Conservation (phyloP, 2,113 vertebrate genomes). For the Empidonax traillii region DNA sequence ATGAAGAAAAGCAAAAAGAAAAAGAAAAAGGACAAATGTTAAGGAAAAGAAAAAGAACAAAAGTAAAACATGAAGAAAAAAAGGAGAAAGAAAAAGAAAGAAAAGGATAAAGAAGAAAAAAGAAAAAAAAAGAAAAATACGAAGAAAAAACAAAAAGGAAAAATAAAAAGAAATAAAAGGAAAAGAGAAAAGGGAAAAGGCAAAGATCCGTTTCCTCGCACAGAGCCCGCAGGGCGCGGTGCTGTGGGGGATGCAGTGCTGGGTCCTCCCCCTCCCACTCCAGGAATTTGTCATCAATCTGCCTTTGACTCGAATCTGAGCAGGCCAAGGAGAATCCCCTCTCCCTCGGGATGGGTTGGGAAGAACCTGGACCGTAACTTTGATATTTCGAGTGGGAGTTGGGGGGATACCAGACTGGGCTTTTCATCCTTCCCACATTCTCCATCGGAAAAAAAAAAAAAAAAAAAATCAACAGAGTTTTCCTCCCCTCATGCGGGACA, state of each 20-base stretch:
- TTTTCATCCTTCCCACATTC: not conserved
- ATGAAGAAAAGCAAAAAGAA: no score
- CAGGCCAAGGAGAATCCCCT: not conserved
- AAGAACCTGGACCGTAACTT: conserved; percentile 11
- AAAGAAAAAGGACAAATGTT: not conserved
- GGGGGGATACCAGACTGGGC: not conserved
- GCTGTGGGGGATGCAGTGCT: not conserved
- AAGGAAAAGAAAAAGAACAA: no score
- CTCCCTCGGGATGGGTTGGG: not conserved
- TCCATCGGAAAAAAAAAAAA: not conserved
- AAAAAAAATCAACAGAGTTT: not conserved
- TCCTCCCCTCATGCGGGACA: fast-evolving
- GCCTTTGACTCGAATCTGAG: not conserved
- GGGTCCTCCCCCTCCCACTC: not conserved
- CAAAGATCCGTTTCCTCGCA: fast-evolving
- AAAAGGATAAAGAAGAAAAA: not conserved
- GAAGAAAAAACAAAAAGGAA: no score
- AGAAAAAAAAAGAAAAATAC: not conserved
- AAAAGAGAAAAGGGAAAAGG: not conserved
- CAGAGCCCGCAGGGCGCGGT: not conserved
- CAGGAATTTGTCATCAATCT: not conserved
- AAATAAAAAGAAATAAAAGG: not conserved
- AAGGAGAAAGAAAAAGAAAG: no score
- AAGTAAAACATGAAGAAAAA: not conserved
- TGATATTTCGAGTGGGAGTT: not conserved